Evolutionary conservation across 2,888 invertebrate species (phyloP), one percentile per base, ranked within the genome.

Genomic region (Ophion costatus): DNA sequence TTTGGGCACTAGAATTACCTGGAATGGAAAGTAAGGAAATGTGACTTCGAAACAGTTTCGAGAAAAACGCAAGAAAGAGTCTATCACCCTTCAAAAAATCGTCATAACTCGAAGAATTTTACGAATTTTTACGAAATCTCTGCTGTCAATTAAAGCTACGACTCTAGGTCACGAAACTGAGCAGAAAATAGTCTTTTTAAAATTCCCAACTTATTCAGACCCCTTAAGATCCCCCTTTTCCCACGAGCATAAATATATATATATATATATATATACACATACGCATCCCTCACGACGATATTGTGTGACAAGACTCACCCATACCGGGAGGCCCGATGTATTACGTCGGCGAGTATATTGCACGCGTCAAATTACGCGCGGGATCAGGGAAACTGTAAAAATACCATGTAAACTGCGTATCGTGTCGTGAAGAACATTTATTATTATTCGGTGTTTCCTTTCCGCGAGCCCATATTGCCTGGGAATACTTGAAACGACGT

Each of bases 341-440:
- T 77, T 59, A 59, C 42, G 59, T 67, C 51, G 2, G 20, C 42
- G 24, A 17, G 51, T 56, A 11, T 14, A 66, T n/a, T 22, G 42
- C 76, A 61, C 64, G 56, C n/a, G 80, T 76, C 64, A 80, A 66
- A 71, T 76, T 61, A 73, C 67, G 24, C 17, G 71, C 57, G 80
- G 84, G 80, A 84, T 80, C 76, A 57, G n/a, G 73, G 73, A 56
- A 45, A 69, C 69, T 77, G 73, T 81, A 77, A 81, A 74, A 74
- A 77, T 63, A 45, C 61, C 67, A 29, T 38, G 63, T 84, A 63
- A 81, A 84, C 63, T 51, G 22, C 63, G 75, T 61, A 64, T 22
- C 42, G 67, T 59, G 63, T 42, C 67, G 14, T 45, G 63, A 67
- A 77, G 1, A 51, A 38, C 67, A 67, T 51, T 24, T 51, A 7